A percentile compares a stretch with the other conserved stretches of the same genome.
Conservation (phyloP, 1,140 invertebrate genomes). For the Arion vulgaris region DNA sequence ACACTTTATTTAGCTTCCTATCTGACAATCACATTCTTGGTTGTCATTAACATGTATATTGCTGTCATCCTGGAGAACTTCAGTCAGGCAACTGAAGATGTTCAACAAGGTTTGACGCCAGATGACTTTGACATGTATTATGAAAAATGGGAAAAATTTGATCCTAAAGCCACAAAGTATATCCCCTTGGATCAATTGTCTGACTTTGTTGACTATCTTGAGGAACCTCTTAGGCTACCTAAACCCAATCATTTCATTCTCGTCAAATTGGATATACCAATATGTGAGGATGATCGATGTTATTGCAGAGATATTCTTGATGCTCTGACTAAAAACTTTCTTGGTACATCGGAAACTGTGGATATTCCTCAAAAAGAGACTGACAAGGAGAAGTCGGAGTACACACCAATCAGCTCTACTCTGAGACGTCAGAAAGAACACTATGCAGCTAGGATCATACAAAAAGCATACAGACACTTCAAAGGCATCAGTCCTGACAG, state of each 20-base stretch:
- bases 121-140: conserved; percentile 99
- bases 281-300: conserved; percentile 96
- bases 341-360: conserved; percentile 81
- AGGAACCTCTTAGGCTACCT: conserved; percentile 82
- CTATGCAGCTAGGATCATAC: conserved; percentile 94
- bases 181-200: conserved; percentile 93
- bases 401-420: conserved; percentile 93
- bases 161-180: conserved; percentile 97
- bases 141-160: conserved; percentile 98
- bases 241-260: conserved; percentile 99
- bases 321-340: conserved; percentile 92
- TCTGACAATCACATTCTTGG: conserved; percentile 97
- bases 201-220: conserved; percentile 90
- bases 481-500: conserved; percentile 41
- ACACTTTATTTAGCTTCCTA: conserved; percentile 96
- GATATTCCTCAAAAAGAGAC: conserved; percentile 79
- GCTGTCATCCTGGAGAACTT: conserved; percentile 99
- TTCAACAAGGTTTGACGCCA: conserved; percentile 97
- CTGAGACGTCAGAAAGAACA: conserved; percentile 95
- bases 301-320: conserved; percentile 98
- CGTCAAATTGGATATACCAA: conserved; percentile 98
- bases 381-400: conserved; percentile 86
- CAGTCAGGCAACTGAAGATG: conserved; percentile 97
- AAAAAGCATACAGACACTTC: conserved; percentile 85
- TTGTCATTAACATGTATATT: conserved; percentile 99